Conservation (phyloP, 2,113 vertebrate species). For the Onychorhynchus coronatus region DNA sequence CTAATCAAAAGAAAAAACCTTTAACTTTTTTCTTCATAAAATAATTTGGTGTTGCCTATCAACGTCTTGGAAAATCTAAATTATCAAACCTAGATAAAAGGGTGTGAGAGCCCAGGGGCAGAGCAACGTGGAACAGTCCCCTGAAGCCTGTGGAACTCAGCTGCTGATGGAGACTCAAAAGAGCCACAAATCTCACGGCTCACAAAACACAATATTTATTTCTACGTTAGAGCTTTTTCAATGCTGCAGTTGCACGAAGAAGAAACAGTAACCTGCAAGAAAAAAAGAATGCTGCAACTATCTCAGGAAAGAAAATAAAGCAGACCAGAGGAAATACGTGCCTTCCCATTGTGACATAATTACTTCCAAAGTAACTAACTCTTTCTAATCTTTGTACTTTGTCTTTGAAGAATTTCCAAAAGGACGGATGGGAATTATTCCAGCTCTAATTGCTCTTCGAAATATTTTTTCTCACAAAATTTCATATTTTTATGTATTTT, state of each 20-base stretch:
- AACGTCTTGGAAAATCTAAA: neutral
- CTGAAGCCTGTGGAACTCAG: neutral
- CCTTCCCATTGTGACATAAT: neutral
- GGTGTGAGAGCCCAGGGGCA: rapidly evolving
- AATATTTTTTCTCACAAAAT: neutral
- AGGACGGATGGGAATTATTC: neutral
- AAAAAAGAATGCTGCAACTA: neutral
- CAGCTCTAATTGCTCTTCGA: neutral
- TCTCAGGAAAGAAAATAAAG: neutral
- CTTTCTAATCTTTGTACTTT: neutral
- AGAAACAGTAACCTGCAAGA: neutral
- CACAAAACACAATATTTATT: neutral
- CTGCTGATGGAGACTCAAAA: neutral
- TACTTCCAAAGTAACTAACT: neutral
- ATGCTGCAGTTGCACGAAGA: neutral
- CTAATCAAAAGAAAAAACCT: neutral
- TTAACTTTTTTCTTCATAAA: neutral
- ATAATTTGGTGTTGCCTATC: neutral
- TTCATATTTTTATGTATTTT: neutral
- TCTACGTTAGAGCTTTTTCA: neutral
- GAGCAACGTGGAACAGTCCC: neutral
- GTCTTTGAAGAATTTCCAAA: neutral
- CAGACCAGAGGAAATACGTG: neutral
- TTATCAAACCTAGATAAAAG: neutral
- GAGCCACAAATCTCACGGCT: neutral